A percentile compares a stretch with the other conserved stretches of the same genome.
Evolutionary conservation across 2,888 invertebrate genomes (phyloP).

Genomic region (Archips crataeganus): DNA sequence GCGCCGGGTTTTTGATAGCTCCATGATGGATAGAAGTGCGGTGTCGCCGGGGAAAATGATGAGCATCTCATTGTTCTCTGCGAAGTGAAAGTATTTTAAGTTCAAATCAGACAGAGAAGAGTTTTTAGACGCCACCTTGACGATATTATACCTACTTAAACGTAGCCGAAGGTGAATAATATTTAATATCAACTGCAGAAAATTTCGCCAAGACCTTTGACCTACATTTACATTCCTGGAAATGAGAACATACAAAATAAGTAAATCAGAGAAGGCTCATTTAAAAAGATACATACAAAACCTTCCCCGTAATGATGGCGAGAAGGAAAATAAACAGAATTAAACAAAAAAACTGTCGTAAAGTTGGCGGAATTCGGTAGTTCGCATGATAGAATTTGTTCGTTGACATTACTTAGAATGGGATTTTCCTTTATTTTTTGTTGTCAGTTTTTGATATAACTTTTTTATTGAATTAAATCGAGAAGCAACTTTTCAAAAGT

Average conservation of each 20-base stretch:
- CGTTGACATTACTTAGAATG: slow-evolving; percentile 17
- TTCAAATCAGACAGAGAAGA: slow-evolving; percentile 66
- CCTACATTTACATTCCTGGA: slow-evolving; percentile 10
- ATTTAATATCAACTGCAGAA: slow-evolving; percentile 21
- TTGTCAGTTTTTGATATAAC: slow-evolving; percentile 15
- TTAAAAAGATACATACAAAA: slow-evolving; percentile 29
- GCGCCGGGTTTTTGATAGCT: slow-evolving; percentile 53
- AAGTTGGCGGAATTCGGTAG: slow-evolving; percentile 33
- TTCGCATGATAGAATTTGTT: slow-evolving; percentile 36
- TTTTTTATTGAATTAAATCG: slow-evolving; percentile 7
- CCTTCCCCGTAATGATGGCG: slow-evolving; percentile 21
- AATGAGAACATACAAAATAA: slow-evolving; percentile 19
- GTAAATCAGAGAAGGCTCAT: slow-evolving; percentile 18
- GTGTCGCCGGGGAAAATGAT: slow-evolving; percentile 56
- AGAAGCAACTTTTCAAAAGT: neutral
- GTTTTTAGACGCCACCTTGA: slow-evolving; percentile 58
- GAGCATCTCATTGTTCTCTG: slow-evolving; percentile 63
- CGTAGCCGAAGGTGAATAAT: slow-evolving; percentile 44
- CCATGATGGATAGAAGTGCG: slow-evolving; percentile 62
- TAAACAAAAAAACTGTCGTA: slow-evolving; percentile 43
- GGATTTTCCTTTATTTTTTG: slow-evolving; percentile 19
- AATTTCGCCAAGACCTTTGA: slow-evolving; percentile 17
- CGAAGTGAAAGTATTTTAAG: slow-evolving; percentile 63
- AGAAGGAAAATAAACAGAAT: slow-evolving; percentile 41
- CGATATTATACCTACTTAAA: slow-evolving; percentile 54